Conservation (phyloP, 2,797 vertebrate species). For the Clamator glandarius region DNA sequence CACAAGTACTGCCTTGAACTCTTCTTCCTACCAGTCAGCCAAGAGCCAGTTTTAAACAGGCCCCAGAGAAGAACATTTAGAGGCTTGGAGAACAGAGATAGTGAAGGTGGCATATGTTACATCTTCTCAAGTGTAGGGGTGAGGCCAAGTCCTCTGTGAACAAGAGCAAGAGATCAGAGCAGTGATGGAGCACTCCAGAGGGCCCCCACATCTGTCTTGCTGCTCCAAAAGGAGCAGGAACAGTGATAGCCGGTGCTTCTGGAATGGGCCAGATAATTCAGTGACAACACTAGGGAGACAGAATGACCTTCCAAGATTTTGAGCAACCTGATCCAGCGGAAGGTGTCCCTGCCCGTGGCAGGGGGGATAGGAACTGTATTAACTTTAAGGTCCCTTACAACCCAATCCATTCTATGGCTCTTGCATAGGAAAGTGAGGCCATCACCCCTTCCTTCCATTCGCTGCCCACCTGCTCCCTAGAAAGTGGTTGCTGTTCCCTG, state of each 20-base stretch:
- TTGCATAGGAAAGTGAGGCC: background rate
- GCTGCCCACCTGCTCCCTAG: background rate
- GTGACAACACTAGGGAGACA: background rate
- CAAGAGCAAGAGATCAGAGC: background rate
- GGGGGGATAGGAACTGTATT: no score
- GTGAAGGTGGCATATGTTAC: background rate
- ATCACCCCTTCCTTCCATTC: background rate
- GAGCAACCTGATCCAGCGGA: no score
- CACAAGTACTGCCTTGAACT: background rate
- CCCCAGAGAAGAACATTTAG: background rate
- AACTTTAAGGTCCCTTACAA: no score
- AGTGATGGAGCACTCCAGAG: background rate
- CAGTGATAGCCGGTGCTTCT: background rate
- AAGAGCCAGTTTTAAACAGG: background rate
- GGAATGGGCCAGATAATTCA: background rate
- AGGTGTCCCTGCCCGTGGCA: no score
- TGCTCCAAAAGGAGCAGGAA: background rate
- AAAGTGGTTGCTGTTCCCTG: background rate
- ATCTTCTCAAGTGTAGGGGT: background rate
- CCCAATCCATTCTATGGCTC: background rate
- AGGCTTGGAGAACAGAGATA: background rate
- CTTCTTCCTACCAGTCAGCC: background rate
- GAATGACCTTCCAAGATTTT: background rate
- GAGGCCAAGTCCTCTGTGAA: background rate
- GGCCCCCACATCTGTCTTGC: accelerated